These are phyloP conservation scores for Drosophila nannoptera DNA, from an alignment of 1,140 invertebrate genomes.

Conservation along the genomic window DNA sequence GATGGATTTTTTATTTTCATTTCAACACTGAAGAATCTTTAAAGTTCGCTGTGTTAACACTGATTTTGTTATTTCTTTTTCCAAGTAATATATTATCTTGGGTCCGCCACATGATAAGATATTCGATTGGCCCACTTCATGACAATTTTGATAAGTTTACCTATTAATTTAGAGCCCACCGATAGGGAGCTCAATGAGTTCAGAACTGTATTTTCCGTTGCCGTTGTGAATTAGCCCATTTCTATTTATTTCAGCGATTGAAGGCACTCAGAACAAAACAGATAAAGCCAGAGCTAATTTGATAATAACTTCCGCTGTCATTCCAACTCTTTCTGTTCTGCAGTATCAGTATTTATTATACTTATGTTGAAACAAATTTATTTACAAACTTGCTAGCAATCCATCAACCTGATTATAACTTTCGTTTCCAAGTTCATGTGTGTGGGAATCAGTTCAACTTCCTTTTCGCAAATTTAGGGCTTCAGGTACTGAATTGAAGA, in stretches of 20 bases:
- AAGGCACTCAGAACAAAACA: not conserved
- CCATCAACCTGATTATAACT: slow-evolving; percentile 10
- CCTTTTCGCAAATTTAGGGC: slow-evolving; percentile 26
- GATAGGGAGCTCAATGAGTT: slow-evolving; percentile 3
- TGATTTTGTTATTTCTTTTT: not conserved
- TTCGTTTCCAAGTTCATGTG: slow-evolving; percentile 32
- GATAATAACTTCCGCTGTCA: no score
- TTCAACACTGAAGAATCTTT: no score
- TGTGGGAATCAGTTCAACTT: slow-evolving; percentile 30
- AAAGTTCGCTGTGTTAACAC: no score
- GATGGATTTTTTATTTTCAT: no score
- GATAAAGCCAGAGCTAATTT: not conserved
- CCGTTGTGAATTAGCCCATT: not conserved
- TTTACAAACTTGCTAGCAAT: no score
- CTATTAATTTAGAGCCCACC: not conserved
- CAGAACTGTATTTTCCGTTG: not conserved
- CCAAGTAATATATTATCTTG: slow-evolving; percentile 5
- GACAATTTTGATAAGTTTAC: slow-evolving; percentile 5
- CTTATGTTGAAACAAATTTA: no score
- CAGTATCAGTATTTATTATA: no score
- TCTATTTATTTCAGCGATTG: not conserved
- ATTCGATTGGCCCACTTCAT: slow-evolving; percentile 17
- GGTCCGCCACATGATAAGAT: slow-evolving; percentile 26
- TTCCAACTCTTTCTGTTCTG: no score
- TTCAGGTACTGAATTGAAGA: not conserved